phyloP scores from a whole-genome alignment of 1,140 invertebrate genomes.

The Piezodorus guildinii region DNA sequence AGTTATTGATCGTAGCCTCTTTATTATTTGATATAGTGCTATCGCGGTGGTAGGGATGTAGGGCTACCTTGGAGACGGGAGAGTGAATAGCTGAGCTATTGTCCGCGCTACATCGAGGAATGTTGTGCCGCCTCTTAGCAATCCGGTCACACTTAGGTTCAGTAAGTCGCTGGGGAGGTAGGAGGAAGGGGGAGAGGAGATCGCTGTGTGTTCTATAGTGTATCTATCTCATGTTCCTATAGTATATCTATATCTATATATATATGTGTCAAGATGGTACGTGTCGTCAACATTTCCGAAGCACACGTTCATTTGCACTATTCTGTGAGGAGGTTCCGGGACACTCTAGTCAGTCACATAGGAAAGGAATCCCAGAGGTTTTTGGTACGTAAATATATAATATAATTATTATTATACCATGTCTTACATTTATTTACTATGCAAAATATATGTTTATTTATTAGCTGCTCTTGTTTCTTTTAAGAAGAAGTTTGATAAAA shows the following conservation, averaged over 20 bases:
- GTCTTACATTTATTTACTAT: no score
- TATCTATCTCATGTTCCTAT: not conserved
- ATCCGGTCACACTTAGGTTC: slow-evolving; percentile 4
- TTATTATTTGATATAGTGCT: no score
- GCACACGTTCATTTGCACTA: slow-evolving; percentile 31
- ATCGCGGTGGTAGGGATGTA: not conserved
- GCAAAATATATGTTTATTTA: no score
- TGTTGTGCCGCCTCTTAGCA: slow-evolving; percentile 7
- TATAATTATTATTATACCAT: no score
- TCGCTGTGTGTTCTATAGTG: no score
- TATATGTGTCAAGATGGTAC: slow-evolving; percentile 23
- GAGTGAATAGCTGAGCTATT: no score
- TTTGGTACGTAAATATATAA: not conserved
- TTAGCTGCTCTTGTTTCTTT: no score
- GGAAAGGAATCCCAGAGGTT: not conserved
- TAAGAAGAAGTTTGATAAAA: no score
- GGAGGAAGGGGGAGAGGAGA: no score
- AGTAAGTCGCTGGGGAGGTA: no score
- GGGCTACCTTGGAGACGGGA: no score
- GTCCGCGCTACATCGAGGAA: slow-evolving; percentile 19
- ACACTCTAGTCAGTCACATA: slow-evolving; percentile 24
- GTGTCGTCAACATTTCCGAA: slow-evolving; percentile 29
- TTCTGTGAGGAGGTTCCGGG: slow-evolving; percentile 29
- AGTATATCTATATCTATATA: not conserved
- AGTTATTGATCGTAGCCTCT: no score